Evolutionary conservation across 2,113 vertebrate genomes (phyloP).

Genomic region (Lophochroa leadbeateri): DNA sequence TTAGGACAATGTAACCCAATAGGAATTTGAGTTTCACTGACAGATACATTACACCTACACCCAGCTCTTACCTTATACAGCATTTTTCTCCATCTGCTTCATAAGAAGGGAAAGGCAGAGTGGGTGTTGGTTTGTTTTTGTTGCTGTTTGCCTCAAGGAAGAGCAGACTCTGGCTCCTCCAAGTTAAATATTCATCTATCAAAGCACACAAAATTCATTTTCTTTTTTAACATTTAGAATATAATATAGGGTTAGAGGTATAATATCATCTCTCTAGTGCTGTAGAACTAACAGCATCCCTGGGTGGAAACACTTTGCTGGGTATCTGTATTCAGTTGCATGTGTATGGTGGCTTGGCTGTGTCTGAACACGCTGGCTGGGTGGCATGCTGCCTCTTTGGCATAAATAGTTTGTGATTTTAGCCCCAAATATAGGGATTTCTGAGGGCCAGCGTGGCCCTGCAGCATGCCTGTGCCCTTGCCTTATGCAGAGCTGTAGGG

Average conservation of each 20-base stretch:
- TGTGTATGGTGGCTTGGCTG: rapidly evolving
- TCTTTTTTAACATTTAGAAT: not conserved
- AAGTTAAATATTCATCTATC: not conserved
- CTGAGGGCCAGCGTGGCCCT: not conserved
- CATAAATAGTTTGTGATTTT: rapidly evolving
- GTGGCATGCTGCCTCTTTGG: not conserved
- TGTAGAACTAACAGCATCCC: not conserved
- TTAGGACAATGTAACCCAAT: not conserved
- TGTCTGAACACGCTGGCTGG: rapidly evolving
- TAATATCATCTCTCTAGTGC: not conserved
- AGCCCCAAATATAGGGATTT: not conserved
- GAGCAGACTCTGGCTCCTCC: not conserved
- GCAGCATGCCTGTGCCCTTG: not conserved
- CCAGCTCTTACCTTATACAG: not conserved
- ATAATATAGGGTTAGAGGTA: not conserved
- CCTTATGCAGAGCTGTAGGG: not conserved
- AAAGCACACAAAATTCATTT: not conserved
- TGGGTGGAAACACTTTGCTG: not conserved
- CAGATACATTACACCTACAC: not conserved
- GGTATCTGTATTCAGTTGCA: rapidly evolving
- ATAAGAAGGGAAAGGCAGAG: not conserved
- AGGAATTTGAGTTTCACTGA: not conserved
- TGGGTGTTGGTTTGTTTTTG: rapidly evolving
- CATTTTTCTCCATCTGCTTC: not conserved
- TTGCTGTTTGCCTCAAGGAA: not conserved